Base-by-base conservation (phyloP, 2,113 vertebrate species). In the Formicarius rufipectus region DNA sequence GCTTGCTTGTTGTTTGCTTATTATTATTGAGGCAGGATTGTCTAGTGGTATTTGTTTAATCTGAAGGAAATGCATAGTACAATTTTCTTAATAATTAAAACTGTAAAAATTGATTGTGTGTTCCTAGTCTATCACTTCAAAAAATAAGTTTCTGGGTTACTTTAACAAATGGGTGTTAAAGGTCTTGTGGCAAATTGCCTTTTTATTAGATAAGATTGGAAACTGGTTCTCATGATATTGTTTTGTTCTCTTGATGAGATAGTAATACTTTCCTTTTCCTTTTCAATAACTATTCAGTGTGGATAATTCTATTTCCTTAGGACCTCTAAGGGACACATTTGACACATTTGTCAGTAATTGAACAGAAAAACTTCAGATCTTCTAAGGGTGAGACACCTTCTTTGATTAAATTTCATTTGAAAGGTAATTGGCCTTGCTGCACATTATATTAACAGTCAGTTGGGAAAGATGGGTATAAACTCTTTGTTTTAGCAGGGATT, bases 81-180 rank as follows among this genome's bases (percentile, higher is more conserved):
- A 31, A 18, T 50, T 39, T 71, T 89, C 22, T 58, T 45, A 62
- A 52, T 86, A 81, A 84, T 81, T 80, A 87, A 86, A 88, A 66
- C 21, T 12, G 18, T 82, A 37, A 31, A 66, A 87, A 81, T 31
- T 47, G 9, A 71, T 22, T 24, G 5, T 33, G 5, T 73, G 31
- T 58, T 93, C 84, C 50, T 71, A 62, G 14, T 68, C 24, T 85
- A 7, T 82, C 31, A 8, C 23, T 42, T 21, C 35, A 64, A 31
- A 69, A 59, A 82, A 27, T 47, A 52, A 40, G 31, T 58, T 92
- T 84, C 44, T 80, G 63, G 19, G 63, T 69, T 84, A 21, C 47
- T 87, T 77, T 86, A 89, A 82, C 75, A 77, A 79, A 73, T 62
- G 49, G 10, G 5, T 85, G 24, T 55, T 63, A 67, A 87, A 94